Conservation (phyloP, 2,888 invertebrate species). For the Gymnosoma rotundatum region DNA sequence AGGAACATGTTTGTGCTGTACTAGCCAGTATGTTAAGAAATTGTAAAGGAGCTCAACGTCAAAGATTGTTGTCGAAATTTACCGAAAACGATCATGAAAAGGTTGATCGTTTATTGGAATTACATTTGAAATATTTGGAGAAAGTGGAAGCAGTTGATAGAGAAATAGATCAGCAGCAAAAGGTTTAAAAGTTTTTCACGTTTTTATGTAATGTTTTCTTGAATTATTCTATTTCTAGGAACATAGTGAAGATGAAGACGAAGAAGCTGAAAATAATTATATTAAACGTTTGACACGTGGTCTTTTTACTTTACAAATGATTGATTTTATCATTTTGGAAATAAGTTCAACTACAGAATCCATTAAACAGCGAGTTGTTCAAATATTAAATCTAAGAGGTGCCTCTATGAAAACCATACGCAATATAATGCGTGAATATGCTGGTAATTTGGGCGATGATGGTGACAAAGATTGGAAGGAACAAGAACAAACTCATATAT, state of each 20-base stretch:
- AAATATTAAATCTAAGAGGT: constrained; percentile 93
- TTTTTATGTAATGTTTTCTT: neutral
- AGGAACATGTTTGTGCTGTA: constrained; percentile 97
- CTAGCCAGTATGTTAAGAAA: constrained; percentile 96
- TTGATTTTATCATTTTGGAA: constrained; percentile 94
- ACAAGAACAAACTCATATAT: constrained; percentile 94
- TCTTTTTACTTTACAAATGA: constrained; percentile 96
- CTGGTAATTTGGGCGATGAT: constrained; percentile 96
- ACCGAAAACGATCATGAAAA: constrained; percentile 99
- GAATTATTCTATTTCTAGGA: constrained; percentile 73
- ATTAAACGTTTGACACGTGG: constrained; percentile 95
- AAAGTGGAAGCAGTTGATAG: constrained; percentile 93
- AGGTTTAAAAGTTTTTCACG: constrained; percentile 73
- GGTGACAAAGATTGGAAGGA: constrained; percentile 90
- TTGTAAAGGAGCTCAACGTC: constrained; percentile 94
- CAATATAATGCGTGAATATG: constrained; percentile 97
- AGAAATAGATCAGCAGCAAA: constrained; percentile 85
- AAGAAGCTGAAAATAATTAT: constrained; percentile 93
- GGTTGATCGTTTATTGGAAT: constrained; percentile 96
- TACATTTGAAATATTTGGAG: constrained; percentile 98
- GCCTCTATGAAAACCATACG: constrained; percentile 96
- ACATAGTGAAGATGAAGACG: constrained; percentile 85
- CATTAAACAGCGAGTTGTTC: constrained; percentile 93
- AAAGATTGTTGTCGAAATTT: constrained; percentile 96
- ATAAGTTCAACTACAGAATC: constrained; percentile 86